phyloP scores from a whole-genome alignment of 2,113 vertebrate species.

The Murina feae region DNA sequence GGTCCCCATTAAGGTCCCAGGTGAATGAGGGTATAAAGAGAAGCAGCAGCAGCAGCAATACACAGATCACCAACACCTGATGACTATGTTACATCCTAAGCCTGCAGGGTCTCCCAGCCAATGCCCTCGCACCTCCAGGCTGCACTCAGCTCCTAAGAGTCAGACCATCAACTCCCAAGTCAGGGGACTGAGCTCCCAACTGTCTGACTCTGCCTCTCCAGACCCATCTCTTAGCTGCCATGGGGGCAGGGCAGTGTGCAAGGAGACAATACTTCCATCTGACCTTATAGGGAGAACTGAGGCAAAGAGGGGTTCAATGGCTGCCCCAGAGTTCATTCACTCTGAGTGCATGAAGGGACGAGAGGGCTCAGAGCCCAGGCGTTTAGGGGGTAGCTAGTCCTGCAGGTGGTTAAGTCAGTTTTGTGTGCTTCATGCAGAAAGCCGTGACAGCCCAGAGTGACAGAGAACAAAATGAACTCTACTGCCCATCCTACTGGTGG shows the following conservation, averaged over 20 bases:
- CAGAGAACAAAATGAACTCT: neutral
- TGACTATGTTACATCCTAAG: neutral
- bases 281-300: neutral
- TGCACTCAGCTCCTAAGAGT: neutral
- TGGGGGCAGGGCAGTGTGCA: no score
- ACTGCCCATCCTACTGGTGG: no score
- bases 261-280: rapidly evolving
- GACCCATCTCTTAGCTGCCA: no score
- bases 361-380: neutral
- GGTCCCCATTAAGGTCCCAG: neutral
- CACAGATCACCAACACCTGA: no score
- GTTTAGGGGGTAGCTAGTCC: no score
- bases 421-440: neutral
- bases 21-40: neutral
- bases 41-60: neutral
- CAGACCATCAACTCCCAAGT: neutral
- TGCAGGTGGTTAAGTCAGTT: rapidly evolving
- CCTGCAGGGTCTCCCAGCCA: neutral
- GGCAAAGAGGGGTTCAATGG: neutral
- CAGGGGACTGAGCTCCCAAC: neutral
- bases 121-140: neutral
- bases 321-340: rapidly evolving
- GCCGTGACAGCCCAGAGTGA: neutral
- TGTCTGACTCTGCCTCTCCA: neutral
- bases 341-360: rapidly evolving